A percentile compares a stretch with the other conserved stretches of the same genome.
Evolutionary conservation across 2,113 vertebrate species (phyloP).

Genomic region (Pyrgilauda ruficollis): DNA sequence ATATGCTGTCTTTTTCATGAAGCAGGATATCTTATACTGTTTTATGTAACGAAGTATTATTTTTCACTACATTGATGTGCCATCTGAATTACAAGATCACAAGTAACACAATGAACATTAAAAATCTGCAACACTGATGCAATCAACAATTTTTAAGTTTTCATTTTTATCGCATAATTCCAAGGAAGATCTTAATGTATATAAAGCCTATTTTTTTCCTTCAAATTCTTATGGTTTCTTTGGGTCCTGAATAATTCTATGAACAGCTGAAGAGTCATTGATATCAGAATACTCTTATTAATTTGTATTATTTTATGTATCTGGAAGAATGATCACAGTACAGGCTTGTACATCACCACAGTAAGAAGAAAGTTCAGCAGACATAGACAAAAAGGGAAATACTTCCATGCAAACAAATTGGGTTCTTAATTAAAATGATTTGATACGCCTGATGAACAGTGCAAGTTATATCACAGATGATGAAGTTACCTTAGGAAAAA

Average conservation of each 20-base stretch:
- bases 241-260: neutral
- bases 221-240: neutral
- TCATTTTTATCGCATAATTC: neutral
- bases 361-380: constrained; percentile 2
- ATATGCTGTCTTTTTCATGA: neutral
- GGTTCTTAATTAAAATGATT: constrained; percentile 40
- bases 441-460: neutral
- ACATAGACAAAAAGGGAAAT: neutral
- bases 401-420: neutral
- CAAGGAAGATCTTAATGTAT: neutral
- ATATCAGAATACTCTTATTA: neutral
- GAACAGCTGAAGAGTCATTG: neutral
- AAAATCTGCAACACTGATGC: neutral
- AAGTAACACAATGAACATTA: neutral
- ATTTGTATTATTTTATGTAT: neutral
- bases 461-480: neutral
- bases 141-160: neutral
- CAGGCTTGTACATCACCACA: neutral
- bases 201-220: neutral
- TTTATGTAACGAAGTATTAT: neutral
- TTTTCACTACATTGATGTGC: neutral
- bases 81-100: neutral
- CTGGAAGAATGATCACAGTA: neutral
- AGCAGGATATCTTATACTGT: neutral
- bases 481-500: constrained; percentile 40